Evolutionary conservation across 2,113 vertebrate genomes (phyloP).

Genomic region (Canis aureus): DNA sequence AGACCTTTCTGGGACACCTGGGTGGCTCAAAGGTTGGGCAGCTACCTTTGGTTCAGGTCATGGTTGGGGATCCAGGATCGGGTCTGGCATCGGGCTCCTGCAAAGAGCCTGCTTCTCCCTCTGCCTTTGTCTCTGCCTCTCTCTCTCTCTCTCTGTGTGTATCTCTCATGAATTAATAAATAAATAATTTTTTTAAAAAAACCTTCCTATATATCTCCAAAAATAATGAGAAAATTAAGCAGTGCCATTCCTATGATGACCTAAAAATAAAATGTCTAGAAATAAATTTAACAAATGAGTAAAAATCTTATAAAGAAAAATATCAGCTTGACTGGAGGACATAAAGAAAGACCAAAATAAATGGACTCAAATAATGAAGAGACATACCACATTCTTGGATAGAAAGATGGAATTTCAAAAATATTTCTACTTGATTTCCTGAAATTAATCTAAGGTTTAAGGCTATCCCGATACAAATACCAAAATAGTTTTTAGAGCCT

Average conservation of each 20-base stretch:
- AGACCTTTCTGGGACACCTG: neutral
- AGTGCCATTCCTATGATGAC: neutral
- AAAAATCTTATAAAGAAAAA: slow-evolving; percentile 36
- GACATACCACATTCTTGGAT: neutral
- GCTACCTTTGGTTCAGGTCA: no score
- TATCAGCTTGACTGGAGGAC: neutral
- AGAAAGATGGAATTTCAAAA: slow-evolving; percentile 37
- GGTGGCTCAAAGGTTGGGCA: no score
- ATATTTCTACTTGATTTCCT: neutral
- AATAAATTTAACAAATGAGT: neutral
- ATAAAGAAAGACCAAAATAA: slow-evolving; percentile 1
- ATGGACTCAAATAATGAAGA: neutral
- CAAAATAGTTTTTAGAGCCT: neutral
- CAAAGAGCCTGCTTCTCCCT: no score
- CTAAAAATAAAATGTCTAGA: slow-evolving; percentile 13
- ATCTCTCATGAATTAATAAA: no score
- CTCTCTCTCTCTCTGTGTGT: no score
- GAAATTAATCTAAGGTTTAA: slow-evolving; percentile 19
- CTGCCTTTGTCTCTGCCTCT: no score
- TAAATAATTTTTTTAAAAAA: neutral
- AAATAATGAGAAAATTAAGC: neutral
- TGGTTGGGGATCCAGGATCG: no score
- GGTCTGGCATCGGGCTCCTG: no score
- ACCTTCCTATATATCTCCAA: neutral
- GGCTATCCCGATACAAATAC: neutral